Base-by-base conservation (phyloP, 1,140 invertebrate species). In the Dolichoris vasculosae region DNA sequence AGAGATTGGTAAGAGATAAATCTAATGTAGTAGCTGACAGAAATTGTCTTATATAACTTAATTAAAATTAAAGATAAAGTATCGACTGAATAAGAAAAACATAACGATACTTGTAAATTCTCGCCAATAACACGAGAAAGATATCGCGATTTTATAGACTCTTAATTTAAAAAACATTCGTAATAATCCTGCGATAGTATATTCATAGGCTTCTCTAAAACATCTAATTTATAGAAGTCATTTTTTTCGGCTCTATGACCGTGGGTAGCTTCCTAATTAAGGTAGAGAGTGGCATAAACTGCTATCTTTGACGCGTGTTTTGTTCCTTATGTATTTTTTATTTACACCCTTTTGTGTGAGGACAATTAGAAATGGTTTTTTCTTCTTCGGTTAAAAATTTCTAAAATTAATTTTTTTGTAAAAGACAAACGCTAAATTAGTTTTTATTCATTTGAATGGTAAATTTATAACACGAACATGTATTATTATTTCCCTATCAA, bases 161-260 rank as follows among this genome's bases (percentile, higher is more conserved):
- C 84, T 85, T 85, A 80, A 85, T 81, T 85, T n/a, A n/a, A n/a
- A 3, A 59, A 26, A 59, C 9, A 26, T 59, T 59, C 55, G 55
- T 59, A 13, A 59, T 9, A 26, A 59, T 2, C 9, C 23, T 59
- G 23, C 55, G 23, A 59, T 26, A 26, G 1, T 59, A 3, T 13
- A 26, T 26, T 6, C 55, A 26, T 20, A 2, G 51, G 6, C 23
- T 26, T 4, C 2, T 3, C 23, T 26, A 26, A 26, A 59, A 3
- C 55, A 26, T 26, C 23, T 59, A 26, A 59, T 59, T 59, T 59
- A 26, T 3, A 26, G 55, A 13, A 23, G 20, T 0, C 13, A 26
- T 6, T 59, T 59, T 26, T 59, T 59, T 26, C 20, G 55, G 55
- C 7, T 26, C 23, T 20, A 26, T 3, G 2, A 20, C 26, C 55